Evolutionary conservation across 2,113 vertebrate genomes (phyloP).

Genomic region (Rissa tridactyla): DNA sequence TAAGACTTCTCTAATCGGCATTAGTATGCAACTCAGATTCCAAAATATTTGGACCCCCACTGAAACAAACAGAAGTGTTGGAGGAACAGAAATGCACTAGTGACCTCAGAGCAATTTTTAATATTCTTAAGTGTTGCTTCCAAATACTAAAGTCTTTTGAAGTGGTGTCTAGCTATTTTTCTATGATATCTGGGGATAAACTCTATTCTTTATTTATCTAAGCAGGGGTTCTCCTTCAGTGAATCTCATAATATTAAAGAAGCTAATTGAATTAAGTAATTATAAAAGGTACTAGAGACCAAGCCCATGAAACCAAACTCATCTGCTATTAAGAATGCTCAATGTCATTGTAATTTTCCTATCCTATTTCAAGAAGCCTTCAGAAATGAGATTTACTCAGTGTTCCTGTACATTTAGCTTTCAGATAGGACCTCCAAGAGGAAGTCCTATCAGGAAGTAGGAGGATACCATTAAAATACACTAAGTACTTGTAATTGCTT

Average conservation of each 20-base stretch:
- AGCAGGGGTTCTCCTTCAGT: background rate
- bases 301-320: background rate
- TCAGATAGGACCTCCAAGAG: background rate
- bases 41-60: slow-evolving; percentile 22
- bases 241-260: background rate
- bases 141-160: slow-evolving; percentile 3
- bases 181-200: background rate
- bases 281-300: background rate
- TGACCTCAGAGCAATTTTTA: slow-evolving; percentile 10
- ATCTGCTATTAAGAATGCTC: background rate
- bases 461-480: background rate
- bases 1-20: background rate
- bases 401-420: background rate
- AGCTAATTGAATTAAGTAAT: slow-evolving; percentile 40
- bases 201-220: background rate
- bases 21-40: background rate
- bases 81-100: background rate
- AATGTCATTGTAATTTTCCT: background rate
- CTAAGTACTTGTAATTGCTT: background rate
- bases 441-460: background rate
- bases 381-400: background rate
- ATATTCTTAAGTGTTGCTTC: background rate
- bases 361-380: background rate
- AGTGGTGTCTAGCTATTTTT: background rate
- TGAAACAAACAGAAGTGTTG: slow-evolving; percentile 2